phyloP scores from a whole-genome alignment of 2,888 invertebrate species.

The Lycophotia porphyrea region DNA sequence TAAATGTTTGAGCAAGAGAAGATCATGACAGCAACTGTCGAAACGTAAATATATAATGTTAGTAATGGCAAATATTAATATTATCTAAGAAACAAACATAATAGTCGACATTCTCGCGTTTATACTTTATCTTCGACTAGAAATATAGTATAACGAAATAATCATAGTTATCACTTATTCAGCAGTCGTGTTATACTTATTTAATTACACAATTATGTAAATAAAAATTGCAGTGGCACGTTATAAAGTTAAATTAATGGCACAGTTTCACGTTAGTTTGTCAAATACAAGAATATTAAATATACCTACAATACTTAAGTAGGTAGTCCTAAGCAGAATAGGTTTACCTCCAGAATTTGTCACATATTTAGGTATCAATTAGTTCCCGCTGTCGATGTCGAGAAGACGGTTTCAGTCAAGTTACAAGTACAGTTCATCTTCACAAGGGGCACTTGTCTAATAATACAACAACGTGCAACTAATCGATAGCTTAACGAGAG shows the following conservation, averaged over 20 bases:
- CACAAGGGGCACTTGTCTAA: slow-evolving; percentile 70
- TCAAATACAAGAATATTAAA: slow-evolving; percentile 86
- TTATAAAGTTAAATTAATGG: slow-evolving; percentile 89
- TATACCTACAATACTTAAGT: slow-evolving; percentile 80
- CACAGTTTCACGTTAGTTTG: slow-evolving; percentile 90
- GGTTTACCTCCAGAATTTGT: slow-evolving; percentile 71
- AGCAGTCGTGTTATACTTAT: slow-evolving; percentile 89
- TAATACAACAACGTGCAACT: slow-evolving; percentile 73
- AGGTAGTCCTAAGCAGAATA: slow-evolving; percentile 76
- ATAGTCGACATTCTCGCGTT: slow-evolving; percentile 84
- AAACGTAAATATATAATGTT: slow-evolving; percentile 74
- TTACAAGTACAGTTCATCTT: slow-evolving; percentile 69
- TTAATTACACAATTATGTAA: slow-evolving; percentile 81
- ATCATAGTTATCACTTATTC: slow-evolving; percentile 87
- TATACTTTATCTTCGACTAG: slow-evolving; percentile 86
- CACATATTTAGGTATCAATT: slow-evolving; percentile 63
- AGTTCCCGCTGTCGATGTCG: slow-evolving; percentile 57
- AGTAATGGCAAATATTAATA: slow-evolving; percentile 73
- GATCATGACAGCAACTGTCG: slow-evolving; percentile 84
- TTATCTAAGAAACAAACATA: slow-evolving; percentile 75
- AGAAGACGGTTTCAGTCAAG: slow-evolving; percentile 63
- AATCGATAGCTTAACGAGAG: slow-evolving; percentile 74
- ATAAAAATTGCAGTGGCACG: slow-evolving; percentile 88
- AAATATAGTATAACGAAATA: slow-evolving; percentile 87
- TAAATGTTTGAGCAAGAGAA: slow-evolving; percentile 88